Percentiles rank a stretch among this genome's conserved stretches.
Evolutionary conservation across 2,113 vertebrate genomes (phyloP).

Genomic region (Lagopus muta): DNA sequence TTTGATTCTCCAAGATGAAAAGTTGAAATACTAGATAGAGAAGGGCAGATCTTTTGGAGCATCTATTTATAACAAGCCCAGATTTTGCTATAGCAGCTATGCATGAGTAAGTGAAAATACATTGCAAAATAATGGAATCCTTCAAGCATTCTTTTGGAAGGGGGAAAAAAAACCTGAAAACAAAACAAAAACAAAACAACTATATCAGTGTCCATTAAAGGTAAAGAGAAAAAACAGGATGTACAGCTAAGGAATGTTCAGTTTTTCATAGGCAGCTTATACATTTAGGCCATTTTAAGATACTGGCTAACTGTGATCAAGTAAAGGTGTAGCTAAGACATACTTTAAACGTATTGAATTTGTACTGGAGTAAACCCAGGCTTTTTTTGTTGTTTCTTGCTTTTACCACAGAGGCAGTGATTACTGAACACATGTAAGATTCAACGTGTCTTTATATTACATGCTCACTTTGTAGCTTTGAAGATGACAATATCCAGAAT

Average conservation of each 20-base stretch:
- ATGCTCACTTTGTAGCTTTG: not conserved
- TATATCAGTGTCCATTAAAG: not conserved
- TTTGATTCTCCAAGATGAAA: not conserved
- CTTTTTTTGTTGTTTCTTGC: not conserved
- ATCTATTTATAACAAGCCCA: not conserved
- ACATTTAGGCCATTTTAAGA: not conserved
- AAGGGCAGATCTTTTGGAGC: not conserved
- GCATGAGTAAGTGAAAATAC: not conserved
- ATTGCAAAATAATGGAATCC: not conserved
- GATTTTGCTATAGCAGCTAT: not conserved
- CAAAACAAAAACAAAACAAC: not conserved
- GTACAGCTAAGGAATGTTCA: not conserved
- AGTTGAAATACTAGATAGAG: not conserved
- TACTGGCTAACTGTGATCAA: not conserved
- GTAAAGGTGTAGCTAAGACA: not conserved
- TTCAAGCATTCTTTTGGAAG: not conserved
- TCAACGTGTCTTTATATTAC: not conserved
- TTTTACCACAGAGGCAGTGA: not conserved
- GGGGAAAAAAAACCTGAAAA: too few species aligned
- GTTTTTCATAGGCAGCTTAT: not conserved
- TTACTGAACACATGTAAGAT: not conserved
- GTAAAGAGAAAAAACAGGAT: not conserved
- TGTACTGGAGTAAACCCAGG: not conserved
- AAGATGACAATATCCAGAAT: not conserved
- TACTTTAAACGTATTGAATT: not conserved